Evolutionary conservation across 2,888 invertebrate genomes (phyloP).

Genomic region (Heliconius sara): DNA sequence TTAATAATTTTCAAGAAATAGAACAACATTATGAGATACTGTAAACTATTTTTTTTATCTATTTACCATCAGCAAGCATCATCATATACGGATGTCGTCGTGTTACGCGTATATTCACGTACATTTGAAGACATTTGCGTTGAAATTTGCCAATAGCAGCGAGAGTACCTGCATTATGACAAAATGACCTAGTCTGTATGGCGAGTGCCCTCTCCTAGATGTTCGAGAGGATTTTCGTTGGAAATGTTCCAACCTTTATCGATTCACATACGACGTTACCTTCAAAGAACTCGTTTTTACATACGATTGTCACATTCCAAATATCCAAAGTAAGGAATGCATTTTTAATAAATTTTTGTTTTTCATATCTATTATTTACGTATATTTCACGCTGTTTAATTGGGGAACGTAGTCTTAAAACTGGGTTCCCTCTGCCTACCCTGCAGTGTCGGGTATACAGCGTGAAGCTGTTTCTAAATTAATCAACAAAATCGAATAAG

Average conservation of each 20-base stretch:
- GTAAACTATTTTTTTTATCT: no score
- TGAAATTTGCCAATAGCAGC: slow-evolving; percentile 9
- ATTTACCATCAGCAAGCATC: no score
- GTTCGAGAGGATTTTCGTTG: slow-evolving; percentile 33
- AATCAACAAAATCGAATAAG: no score
- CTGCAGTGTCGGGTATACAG: no score
- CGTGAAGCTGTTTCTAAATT: no score
- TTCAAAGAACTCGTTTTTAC: neutral
- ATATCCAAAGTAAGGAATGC: neutral
- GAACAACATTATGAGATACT: no score
- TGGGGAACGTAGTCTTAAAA: no score
- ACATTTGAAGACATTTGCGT: neutral
- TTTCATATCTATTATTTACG: no score
- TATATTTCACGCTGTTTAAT: no score
- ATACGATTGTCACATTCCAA: neutral
- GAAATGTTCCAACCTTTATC: slow-evolving; percentile 33
- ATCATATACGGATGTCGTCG: neutral
- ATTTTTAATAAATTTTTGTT: no score
- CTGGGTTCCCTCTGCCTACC: no score
- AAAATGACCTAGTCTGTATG: slow-evolving; percentile 31
- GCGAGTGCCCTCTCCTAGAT: slow-evolving; percentile 20
- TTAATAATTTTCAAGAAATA: no score
- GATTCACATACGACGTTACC: slow-evolving; percentile 22
- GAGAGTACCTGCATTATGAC: slow-evolving; percentile 27
- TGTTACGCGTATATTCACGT: neutral